These are phyloP conservation scores for Apoderus coryli DNA, from an alignment of 2,888 invertebrate species.

Conservation along the genomic window DNA sequence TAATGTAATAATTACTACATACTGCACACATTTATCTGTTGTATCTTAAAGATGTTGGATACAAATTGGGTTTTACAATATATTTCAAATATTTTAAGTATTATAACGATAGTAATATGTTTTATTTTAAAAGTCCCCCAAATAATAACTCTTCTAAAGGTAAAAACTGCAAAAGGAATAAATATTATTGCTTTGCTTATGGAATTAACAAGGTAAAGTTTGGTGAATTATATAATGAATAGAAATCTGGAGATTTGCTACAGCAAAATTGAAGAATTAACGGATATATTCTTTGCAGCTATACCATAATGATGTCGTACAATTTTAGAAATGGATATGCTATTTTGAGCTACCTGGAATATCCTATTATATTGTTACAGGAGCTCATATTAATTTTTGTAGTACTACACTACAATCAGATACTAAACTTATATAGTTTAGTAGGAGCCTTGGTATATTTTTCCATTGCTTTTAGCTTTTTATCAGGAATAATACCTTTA, in stretches of 20 bases:
- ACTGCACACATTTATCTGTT: too few relatives aligned
- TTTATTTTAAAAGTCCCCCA: slow-evolving; percentile 72
- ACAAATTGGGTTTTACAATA: too few relatives aligned
- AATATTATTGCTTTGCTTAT: slow-evolving; percentile 48
- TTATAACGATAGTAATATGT: slow-evolving; percentile 64
- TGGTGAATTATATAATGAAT: slow-evolving; percentile 6
- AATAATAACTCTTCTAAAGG: slow-evolving; percentile 49
- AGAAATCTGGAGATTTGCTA: slow-evolving; percentile 7
- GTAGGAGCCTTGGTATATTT: slow-evolving; percentile 33
- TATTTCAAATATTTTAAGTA: slow-evolving; percentile 44
- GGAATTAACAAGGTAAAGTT: slow-evolving; percentile 50
- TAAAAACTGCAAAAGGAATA: slow-evolving; percentile 54
- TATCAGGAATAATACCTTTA: slow-evolving; percentile 34
- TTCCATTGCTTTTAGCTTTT: slow-evolving; percentile 33
- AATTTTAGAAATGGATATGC: slow-evolving; percentile 62
- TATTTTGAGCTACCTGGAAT: slow-evolving; percentile 67
- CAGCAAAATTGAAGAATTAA: not conserved
- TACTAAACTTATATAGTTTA: slow-evolving; percentile 34
- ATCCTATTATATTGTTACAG: slow-evolving; percentile 65
- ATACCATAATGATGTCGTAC: slow-evolving; percentile 66
- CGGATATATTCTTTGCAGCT: slow-evolving; percentile 45
- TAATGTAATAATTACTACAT: too few relatives aligned
- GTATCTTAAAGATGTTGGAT: too few relatives aligned
- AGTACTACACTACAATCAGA: slow-evolving; percentile 50
- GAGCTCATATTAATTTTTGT: slow-evolving; percentile 57